These are phyloP conservation scores for Siphlonurus alternatus DNA, from an alignment of 2,888 invertebrate genomes.

Conservation along the genomic window DNA sequence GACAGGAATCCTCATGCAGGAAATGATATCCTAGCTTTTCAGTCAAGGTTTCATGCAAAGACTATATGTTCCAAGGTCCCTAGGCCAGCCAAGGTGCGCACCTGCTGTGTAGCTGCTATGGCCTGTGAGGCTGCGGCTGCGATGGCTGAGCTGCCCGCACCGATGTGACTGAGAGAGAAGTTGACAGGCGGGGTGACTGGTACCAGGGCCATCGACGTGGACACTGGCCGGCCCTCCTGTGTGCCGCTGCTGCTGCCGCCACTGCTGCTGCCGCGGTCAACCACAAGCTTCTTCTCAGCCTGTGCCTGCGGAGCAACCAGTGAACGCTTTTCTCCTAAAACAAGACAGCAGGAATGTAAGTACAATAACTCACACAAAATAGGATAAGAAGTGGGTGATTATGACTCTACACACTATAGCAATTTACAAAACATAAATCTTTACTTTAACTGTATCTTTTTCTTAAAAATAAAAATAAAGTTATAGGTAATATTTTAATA, in stretches of 20 bases:
- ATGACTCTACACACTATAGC: too few relatives aligned
- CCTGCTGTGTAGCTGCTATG: conserved; percentile 87
- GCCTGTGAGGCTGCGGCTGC: conserved; percentile 92
- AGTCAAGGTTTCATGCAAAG: too few relatives aligned
- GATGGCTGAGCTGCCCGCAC: conserved; percentile 75
- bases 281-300: conserved; percentile 2
- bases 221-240: neutral
- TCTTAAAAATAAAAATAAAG: too few relatives aligned
- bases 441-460: too few relatives aligned
- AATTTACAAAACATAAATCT: too few relatives aligned
- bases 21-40: too few relatives aligned
- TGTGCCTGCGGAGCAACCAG: neutral
- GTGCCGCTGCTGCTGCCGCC: neutral
- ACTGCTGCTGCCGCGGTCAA: neutral
- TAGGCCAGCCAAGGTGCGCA: conserved; percentile 19
- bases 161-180: conserved; percentile 49
- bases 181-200: neutral
- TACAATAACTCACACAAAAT: too few relatives aligned
- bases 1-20: too few relatives aligned
- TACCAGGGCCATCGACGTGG: neutral
- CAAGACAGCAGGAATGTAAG: too few relatives aligned
- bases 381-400: neutral
- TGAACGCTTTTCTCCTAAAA: neutral
- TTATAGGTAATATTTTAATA: too few relatives aligned
- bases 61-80: too few relatives aligned